Base-by-base conservation (phyloP, 1,140 invertebrate genomes). In the Ceratitis capitata region DNA sequence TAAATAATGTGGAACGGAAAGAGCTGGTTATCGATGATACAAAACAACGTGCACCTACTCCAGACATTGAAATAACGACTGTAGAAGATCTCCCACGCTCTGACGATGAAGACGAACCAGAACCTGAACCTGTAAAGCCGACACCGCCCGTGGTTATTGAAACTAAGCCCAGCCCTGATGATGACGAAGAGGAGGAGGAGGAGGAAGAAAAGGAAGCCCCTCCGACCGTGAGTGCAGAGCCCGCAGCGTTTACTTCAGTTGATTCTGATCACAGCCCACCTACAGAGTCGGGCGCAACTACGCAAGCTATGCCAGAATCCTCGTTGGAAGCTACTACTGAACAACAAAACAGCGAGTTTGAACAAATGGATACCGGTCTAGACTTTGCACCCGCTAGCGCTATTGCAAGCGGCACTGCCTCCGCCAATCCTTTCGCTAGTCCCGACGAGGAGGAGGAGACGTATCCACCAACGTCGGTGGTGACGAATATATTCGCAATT, bases 351-450 rank as follows among this genome's bases (percentile, higher is more conserved):
- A 88, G 47, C 74, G 87, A 90, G 26, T 87, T 88, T 2, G 90
- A 91, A 83, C 89, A 91, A 58, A 91, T 91, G 90, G 90, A 91
- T 84, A 91, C 90, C 0, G 90, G 89, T 0, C 85, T 91, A 39
- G 90, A 91, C 51, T 91, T 91, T 19, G 89, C 90, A 9, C 32
- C 87, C 26, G 85, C 86, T 23, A 86, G 83, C 10, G 88, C 74
- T 1, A 64, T 90, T 16, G 86, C 89, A 23, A 91, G 90, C 85
- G 91, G 89, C 9, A 87, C 90, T 39, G 78, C 89, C 19, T 92
- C 89, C 0, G 91, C 90, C 61, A 93, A 93, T 91, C 93, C 93
- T 5, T 93, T 93, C 64, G 92, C 92, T 86, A 90, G 89, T 84
- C 89, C 91, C 32, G 93, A 93, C 49, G 92, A 92, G 83, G 89